Base-by-base conservation (phyloP, 2,113 vertebrate species). In the Macquaria australasica region DNA sequence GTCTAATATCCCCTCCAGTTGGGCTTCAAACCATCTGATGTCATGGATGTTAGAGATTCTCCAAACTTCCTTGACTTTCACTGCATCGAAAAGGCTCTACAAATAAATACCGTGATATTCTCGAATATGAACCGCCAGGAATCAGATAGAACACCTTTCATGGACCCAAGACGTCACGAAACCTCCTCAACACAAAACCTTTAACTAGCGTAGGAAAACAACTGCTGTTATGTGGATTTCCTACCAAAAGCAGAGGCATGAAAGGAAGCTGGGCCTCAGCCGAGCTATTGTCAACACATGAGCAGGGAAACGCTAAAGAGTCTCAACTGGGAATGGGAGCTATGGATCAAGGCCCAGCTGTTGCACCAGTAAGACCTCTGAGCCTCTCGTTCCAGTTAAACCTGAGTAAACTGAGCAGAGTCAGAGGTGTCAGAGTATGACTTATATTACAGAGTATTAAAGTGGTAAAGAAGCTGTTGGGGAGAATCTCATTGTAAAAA, bases 311-410 rank as follows among this genome's bases (percentile, higher is more conserved):
- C 28, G 5, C 31, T 77, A 12, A 39, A 70, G 50, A 79, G 81
- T 39, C 75, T 28, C 1, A 16, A 55, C 73, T 21, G 73, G 60
- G 53, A 72, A 59, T 28, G 53, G 78, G 83, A 77, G 80, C 70
- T 56, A 78, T 23, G 88, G 87, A 86, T 81, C 85, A 70, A 34
- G 78, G 73, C 15, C 83, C 89, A 89, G 87, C 85, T 89, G 87
- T 72, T 84, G 55, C 72, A 80, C 68, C 88, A 73, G 37, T 34
- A 18, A 73, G 63, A 75, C 63, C 81, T 31, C 72, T 15, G 70
- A 73, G 80, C 73, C 60, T 37, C 81, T 69, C 82, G 21, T 43
- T 73, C 76, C 73, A 2, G 77, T 71, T 77, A 6, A 86, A 83
- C 70, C 77, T 50, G 70, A 69, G 48, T 18, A 83, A 85, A 85